Evolutionary conservation across 2,113 vertebrate genomes (phyloP).

Genomic region (Aldabrachelys gigantea): DNA sequence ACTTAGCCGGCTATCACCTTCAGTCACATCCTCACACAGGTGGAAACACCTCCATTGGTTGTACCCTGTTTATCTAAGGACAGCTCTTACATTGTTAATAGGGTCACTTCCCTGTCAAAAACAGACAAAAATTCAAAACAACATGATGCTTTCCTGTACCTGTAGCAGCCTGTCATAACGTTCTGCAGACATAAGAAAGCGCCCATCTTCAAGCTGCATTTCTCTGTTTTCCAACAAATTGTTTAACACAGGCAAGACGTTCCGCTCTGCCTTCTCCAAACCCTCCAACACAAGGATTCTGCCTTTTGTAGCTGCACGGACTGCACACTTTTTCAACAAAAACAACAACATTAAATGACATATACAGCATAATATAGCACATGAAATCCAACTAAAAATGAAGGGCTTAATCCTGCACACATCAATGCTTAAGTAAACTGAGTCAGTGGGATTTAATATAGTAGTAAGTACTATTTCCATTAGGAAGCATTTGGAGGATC

Average conservation of each 20-base stretch:
- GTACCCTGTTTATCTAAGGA: background rate
- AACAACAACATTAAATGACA: background rate
- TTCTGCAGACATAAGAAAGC: conserved; percentile 94
- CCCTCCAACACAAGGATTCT: conserved; percentile 95
- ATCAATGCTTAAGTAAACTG: background rate
- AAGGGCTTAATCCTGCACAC: background rate
- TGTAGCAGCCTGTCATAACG: conserved; percentile 95
- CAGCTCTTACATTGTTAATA: background rate
- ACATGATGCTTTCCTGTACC: conserved; percentile 73
- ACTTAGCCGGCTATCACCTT: background rate
- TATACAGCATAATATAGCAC: background rate
- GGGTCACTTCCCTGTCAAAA: background rate
- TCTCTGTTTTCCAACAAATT: conserved; percentile 97
- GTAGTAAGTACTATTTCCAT: background rate
- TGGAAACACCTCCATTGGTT: fast-evolving
- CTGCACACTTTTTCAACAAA: conserved; percentile 87
- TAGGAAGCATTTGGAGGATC: background rate
- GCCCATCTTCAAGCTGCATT: conserved; percentile 98
- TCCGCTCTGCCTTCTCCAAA: conserved; percentile 95
- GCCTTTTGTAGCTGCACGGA: conserved; percentile 92
- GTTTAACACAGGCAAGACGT: conserved; percentile 94
- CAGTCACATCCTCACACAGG: background rate
- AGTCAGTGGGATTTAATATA: background rate
- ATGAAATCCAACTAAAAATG: background rate
- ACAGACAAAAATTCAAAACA: background rate